Conservation (phyloP, 2,797 vertebrate species). For the Enteromius treurensis region DNA sequence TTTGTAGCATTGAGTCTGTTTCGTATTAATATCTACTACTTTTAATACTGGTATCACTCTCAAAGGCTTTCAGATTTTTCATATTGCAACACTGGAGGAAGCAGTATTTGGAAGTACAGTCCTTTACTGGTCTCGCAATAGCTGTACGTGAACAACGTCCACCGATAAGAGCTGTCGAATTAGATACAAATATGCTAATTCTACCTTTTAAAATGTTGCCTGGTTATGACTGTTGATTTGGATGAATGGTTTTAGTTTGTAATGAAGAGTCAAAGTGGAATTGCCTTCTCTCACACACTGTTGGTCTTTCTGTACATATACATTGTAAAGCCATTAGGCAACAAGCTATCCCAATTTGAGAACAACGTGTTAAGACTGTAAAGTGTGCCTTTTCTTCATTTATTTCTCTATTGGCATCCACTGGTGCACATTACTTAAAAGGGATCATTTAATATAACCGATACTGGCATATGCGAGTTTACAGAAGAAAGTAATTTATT, state of each 20-base stretch:
- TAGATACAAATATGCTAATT: constrained; percentile 18
- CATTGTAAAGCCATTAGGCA: constrained; percentile 1
- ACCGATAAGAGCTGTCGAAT: constrained; percentile 28
- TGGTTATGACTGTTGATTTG: constrained; percentile 34
- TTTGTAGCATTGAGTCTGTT: constrained; percentile 43
- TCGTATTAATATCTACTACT: constrained; percentile 38
- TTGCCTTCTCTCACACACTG: constrained; percentile 7
- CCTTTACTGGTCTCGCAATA: constrained; percentile 38
- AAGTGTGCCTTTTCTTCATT: constrained; percentile 12
- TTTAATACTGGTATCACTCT: constrained; percentile 52
- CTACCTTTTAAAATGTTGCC: constrained; percentile 31
- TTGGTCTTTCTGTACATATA: constrained; percentile 9
- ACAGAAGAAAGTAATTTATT: constrained; percentile 31
- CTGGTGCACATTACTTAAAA: constrained; percentile 37
- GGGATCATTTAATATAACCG: constrained; percentile 24
- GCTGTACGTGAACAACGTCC: constrained; percentile 19
- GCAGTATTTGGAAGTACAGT: constrained; percentile 33
- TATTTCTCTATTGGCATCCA: constrained; percentile 22
- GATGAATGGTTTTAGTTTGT: constrained; percentile 40
- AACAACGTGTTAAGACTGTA: constrained; percentile 18
- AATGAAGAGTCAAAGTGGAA: constrained; percentile 31
- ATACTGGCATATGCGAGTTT: constrained; percentile 23
- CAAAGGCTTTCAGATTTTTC: constrained; percentile 49
- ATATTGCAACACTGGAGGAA: constrained; percentile 60
- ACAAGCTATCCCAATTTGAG: constrained; percentile 23